Base-by-base conservation (phyloP, 2,888 invertebrate genomes). In the Melieria picta region DNA sequence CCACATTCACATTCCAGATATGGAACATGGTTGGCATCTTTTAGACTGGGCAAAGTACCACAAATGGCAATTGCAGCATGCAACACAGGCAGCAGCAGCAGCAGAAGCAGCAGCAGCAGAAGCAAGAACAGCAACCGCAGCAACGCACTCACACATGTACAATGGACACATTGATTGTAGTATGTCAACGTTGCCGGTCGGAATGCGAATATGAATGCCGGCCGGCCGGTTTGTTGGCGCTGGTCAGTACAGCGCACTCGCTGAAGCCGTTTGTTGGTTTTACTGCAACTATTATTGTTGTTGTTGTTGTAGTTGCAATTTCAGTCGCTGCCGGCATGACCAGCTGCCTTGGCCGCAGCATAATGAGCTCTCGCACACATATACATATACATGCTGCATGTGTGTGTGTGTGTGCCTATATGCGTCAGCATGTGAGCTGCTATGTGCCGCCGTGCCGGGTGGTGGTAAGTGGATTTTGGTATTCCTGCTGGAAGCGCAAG, bases 221-320 rank as follows among this genome's bases (percentile, higher is more conserved):
- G 73, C 74, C 75, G 73, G 75, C 74, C 75, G 76, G 67, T 71
- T 73, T 75, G 71, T 74, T 77, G 75, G 65, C 74, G 47, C 66
- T 76, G 77, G 77, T 76, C 77, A 78, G 73, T 76, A 60, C 48
- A 60, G 30, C 30, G 30, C 30, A 30, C 30, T 30, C 30, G 2
- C 30, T 30, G 30, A 30, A 30, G 30, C 30, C 30, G 30, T 30
- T 30, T 30, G 30, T 30, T 30, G 30, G 30, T 30, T 30, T 30
- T 30, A 30, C 30, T 30, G 30, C 30, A 30, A 30, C 30, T 30
- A 30, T 30, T 1, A 30, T 30, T 30, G 30, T 30, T 30, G 11
- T 30, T 30, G 11, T 16, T 16, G 30, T 30, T 30, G 30, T 30
- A 30, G 30, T 30, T 30, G 30, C 30, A 30, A 30, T 30, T 30